Conservation (phyloP, 1,140 invertebrate species). For the Coelopa frigida region DNA sequence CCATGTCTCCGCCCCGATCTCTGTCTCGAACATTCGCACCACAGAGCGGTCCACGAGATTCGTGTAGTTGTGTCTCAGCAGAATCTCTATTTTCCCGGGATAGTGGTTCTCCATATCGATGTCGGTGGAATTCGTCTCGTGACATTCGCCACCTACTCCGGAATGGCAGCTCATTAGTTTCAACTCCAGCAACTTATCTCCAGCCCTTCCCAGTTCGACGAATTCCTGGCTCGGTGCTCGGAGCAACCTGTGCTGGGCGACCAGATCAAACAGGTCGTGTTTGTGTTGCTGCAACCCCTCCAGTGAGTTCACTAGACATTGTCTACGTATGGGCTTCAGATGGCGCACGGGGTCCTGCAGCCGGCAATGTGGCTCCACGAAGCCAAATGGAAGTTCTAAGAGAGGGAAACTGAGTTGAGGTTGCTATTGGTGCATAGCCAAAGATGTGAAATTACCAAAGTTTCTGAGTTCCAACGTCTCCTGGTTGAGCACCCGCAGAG, state of each 20-base stretch:
- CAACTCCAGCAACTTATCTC: background rate
- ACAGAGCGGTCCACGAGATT: background rate
- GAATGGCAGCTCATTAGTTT: background rate
- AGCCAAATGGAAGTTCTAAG: conserved; percentile 22
- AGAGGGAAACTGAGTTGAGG: background rate
- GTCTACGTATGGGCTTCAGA: conserved; percentile 19
- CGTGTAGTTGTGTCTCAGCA: conserved; percentile 6
- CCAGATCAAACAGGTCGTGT: background rate
- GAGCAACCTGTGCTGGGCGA: conserved; percentile 6
- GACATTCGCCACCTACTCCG: too few relatives aligned
- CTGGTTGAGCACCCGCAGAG: conserved; percentile 24
- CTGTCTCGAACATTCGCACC: background rate
- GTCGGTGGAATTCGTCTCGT: too few relatives aligned
- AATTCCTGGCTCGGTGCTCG: background rate
- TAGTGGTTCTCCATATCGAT: too few relatives aligned
- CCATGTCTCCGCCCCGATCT: background rate
- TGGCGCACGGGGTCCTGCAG: conserved; percentile 23
- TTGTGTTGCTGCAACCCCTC: conserved; percentile 5
- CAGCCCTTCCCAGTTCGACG: background rate
- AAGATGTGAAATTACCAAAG: conserved; percentile 15
- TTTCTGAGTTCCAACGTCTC: conserved; percentile 16
- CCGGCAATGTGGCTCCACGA: conserved; percentile 23
- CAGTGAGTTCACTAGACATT: conserved; percentile 17
- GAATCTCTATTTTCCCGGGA: too few relatives aligned
- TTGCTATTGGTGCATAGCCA: background rate